These are phyloP conservation scores for Brachypteracias leptosomus DNA, from an alignment of 2,113 vertebrate genomes.

Conservation along the genomic window DNA sequence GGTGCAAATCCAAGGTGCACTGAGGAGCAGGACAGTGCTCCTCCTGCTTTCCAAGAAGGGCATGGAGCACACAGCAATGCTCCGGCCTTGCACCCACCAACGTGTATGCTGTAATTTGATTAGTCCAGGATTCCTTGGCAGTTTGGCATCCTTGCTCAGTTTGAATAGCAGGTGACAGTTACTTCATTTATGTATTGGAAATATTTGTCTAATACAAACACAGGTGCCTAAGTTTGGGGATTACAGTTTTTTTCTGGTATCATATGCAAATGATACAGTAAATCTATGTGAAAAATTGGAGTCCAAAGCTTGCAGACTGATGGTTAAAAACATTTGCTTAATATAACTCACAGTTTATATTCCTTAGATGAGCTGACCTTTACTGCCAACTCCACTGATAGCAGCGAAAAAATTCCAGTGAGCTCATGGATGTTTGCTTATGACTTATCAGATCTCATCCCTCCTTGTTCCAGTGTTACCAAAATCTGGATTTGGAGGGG, in stretches of 20 bases:
- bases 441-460: background rate
- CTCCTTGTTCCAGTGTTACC: background rate
- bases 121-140: background rate
- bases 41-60: background rate
- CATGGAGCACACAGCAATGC: rapidly evolving
- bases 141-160: background rate
- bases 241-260: background rate
- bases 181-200: background rate
- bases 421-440: background rate
- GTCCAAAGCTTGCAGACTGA: background rate
- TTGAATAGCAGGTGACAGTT: background rate
- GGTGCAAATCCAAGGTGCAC: background rate
- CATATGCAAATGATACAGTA: background rate
- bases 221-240: background rate
- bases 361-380: background rate
- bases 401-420: background rate
- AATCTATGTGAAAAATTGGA: background rate
- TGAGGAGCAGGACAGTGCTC: background rate
- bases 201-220: background rate
- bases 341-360: background rate
- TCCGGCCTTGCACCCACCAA: background rate
- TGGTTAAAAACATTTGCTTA: background rate
- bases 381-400: background rate
- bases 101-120: background rate
- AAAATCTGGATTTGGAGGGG: background rate